Evolutionary conservation across 2,113 vertebrate species (phyloP).

Genomic region (Stegostoma tigrinum): DNA sequence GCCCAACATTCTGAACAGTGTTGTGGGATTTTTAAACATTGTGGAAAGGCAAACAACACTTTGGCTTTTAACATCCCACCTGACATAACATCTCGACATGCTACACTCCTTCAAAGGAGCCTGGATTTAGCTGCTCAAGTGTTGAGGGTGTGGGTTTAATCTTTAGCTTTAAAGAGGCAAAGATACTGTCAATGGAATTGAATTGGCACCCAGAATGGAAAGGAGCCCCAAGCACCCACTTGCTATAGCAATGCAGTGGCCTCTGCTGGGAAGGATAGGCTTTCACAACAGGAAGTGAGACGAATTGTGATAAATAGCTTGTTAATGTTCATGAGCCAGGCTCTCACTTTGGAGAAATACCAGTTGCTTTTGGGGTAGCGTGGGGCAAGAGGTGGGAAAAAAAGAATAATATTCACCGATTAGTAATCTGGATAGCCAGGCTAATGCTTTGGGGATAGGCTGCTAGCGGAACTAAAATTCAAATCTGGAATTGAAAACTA

Average conservation of each 20-base stretch:
- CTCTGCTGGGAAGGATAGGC: not conserved
- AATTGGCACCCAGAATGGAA: not conserved
- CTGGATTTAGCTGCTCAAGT: not conserved
- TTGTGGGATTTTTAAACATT: not conserved
- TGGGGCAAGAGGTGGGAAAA: too few relatives aligned
- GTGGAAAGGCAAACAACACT: too few relatives aligned
- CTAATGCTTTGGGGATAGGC: too few relatives aligned
- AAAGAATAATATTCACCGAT: too few relatives aligned
- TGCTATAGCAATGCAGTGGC: not conserved
- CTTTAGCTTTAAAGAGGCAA: not conserved
- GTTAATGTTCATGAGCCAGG: not conserved
- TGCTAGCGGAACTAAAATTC: too few relatives aligned
- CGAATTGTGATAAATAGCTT: not conserved
- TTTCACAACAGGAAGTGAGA: not conserved
- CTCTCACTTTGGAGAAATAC: not conserved
- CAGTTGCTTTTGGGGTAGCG: not conserved
- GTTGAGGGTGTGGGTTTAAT: not conserved
- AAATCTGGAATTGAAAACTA: too few relatives aligned
- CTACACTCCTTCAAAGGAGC: not conserved
- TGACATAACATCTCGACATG: not conserved
- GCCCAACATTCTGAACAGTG: not conserved
- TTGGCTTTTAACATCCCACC: not conserved
- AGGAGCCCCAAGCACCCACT: not conserved
- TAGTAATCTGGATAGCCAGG: too few relatives aligned
- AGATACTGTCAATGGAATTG: not conserved